Evolutionary conservation across 1,140 invertebrate genomes (phyloP).

Genomic region (Diprion similis): DNA sequence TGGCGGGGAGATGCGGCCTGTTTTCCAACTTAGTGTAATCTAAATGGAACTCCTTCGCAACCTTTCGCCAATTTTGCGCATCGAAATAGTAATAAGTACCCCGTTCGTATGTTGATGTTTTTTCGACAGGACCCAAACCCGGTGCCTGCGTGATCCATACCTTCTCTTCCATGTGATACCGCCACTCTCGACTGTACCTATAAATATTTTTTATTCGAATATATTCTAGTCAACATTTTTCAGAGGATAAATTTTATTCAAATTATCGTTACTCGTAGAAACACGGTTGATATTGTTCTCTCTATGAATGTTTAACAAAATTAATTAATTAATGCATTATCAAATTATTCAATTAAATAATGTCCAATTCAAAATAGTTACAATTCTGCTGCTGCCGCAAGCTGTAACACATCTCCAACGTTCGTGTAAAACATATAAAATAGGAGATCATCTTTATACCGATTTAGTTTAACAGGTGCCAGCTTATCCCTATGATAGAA

Average conservation of each 20-base stretch:
- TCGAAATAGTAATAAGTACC: constrained; percentile 99
- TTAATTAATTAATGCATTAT: neutral
- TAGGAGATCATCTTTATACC: constrained; percentile 98
- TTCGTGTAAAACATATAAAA: constrained; percentile 99
- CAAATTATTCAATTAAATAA: neutral
- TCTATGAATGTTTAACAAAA: constrained; percentile 7
- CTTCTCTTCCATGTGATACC: constrained; percentile 98
- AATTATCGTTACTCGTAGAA: no score
- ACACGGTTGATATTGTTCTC: neutral
- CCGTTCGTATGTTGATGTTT: constrained; percentile 93
- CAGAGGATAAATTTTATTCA: neutral
- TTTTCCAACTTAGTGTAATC: constrained; percentile 98
- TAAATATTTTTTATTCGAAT: constrained; percentile 28
- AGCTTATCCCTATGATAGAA: constrained; percentile 81
- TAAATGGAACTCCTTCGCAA: constrained; percentile 95
- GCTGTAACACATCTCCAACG: constrained; percentile 96
- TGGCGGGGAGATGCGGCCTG: constrained; percentile 68
- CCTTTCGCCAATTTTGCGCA: constrained; percentile 95
- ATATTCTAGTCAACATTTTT: neutral
- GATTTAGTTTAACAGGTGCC: constrained; percentile 92
- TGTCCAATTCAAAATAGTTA: constrained; percentile 68
- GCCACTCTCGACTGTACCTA: constrained; percentile 96
- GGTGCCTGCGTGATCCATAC: constrained; percentile 99
- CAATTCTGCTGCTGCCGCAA: constrained; percentile 95
- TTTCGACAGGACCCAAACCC: constrained; percentile 89